These are phyloP conservation scores for Microchirus variegatus DNA, from an alignment of 2,797 vertebrate genomes.

Conservation along the genomic window DNA sequence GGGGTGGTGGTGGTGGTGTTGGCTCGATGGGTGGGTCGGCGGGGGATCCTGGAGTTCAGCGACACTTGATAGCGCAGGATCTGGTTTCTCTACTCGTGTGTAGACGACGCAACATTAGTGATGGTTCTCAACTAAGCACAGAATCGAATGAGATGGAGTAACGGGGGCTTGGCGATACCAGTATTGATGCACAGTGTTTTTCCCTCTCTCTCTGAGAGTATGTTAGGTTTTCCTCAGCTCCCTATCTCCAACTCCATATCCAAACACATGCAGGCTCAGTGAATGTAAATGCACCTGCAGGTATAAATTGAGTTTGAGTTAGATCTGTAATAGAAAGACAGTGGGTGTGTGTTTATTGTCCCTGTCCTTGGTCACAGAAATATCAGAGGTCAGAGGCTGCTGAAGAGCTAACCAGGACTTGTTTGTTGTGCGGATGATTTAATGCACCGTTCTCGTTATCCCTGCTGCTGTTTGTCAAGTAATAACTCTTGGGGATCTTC, in stretches of 20 bases:
- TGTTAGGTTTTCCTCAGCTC: too few relatives aligned
- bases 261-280: background rate
- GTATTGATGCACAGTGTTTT: too few relatives aligned
- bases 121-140: slow-evolving; percentile 1
- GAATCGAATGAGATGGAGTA: background rate
- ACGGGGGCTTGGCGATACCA: background rate
- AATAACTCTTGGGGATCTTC: too few relatives aligned
- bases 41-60: slow-evolving; percentile 14
- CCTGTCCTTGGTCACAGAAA: background rate
- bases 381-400: slow-evolving; percentile 1
- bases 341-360: background rate
- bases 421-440: background rate
- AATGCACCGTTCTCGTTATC: background rate
- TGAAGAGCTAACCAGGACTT: background rate
- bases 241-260: background rate
- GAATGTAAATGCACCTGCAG: background rate
- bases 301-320: background rate
- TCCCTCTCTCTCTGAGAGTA: too few relatives aligned
- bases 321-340: too few relatives aligned
- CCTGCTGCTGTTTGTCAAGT: too few relatives aligned
- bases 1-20: background rate
- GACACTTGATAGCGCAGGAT: slow-evolving; percentile 55
- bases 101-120: slow-evolving; percentile 13
- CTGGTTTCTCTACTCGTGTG: slow-evolving; percentile 49
- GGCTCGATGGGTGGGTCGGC: too few relatives aligned